phyloP scores from a whole-genome alignment of 2,888 invertebrate species.

The Ecdyonurus torrentis region DNA sequence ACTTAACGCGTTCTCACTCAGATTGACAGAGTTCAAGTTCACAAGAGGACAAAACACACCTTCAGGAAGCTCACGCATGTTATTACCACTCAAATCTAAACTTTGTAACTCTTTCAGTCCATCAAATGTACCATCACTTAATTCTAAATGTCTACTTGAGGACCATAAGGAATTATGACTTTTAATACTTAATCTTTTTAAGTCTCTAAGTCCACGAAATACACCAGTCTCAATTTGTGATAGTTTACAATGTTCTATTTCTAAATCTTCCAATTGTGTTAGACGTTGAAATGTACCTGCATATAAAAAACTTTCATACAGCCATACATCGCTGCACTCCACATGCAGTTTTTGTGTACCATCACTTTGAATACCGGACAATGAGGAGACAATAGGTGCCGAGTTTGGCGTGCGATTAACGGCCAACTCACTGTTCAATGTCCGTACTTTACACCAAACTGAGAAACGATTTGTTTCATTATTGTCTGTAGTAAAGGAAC shows the following conservation, averaged over 20 bases:
- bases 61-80: slow-evolving; percentile 78
- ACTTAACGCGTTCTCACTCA: slow-evolving; percentile 74
- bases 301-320: slow-evolving; percentile 61
- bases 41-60: slow-evolving; percentile 68
- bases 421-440: slow-evolving; percentile 40
- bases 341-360: slow-evolving; percentile 54
- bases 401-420: not conserved
- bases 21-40: slow-evolving; percentile 62
- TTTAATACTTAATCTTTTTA: slow-evolving; percentile 60
- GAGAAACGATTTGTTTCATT: slow-evolving; percentile 33
- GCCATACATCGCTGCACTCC: slow-evolving; percentile 57
- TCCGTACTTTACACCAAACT: slow-evolving; percentile 50
- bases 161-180: slow-evolving; percentile 69
- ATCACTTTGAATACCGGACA: slow-evolving; percentile 36
- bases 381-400: not conserved
- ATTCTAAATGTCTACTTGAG: slow-evolving; percentile 48
- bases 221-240: slow-evolving; percentile 55
- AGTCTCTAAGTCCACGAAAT: slow-evolving; percentile 61
- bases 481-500: slow-evolving; percentile 30
- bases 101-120: slow-evolving; percentile 43
- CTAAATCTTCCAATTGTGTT: slow-evolving; percentile 54
- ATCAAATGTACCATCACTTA: slow-evolving; percentile 57
- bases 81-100: slow-evolving; percentile 72
- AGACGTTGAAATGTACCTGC: slow-evolving; percentile 54
- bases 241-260: slow-evolving; percentile 64